Conservation (phyloP, 2,113 vertebrate genomes). For the Rallus limicola region DNA sequence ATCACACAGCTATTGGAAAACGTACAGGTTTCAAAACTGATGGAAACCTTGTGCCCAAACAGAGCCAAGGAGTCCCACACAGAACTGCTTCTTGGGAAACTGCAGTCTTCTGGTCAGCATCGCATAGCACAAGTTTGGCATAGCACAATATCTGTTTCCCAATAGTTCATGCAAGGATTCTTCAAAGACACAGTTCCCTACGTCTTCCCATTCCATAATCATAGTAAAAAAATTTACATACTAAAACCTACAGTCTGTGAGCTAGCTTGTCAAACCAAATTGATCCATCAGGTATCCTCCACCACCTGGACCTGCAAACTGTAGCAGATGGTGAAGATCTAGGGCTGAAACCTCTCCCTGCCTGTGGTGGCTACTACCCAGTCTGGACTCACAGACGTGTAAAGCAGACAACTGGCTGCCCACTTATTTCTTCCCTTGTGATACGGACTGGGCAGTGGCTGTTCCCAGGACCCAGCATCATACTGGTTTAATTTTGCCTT, state of each 20-base stretch:
- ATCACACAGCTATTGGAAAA: not conserved
- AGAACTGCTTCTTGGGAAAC: not conserved
- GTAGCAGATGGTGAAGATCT: not conserved
- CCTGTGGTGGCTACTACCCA: not conserved
- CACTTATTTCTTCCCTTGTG: not conserved
- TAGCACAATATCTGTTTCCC: not conserved
- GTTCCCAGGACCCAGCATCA: not conserved
- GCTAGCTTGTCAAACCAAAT: not conserved
- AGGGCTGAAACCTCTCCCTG: not conserved
- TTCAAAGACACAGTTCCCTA: not conserved
- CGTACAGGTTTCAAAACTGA: not conserved
- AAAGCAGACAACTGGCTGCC: rapidly evolving
- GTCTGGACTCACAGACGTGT: not conserved
- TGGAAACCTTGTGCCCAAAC: not conserved
- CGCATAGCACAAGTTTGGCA: rapidly evolving
- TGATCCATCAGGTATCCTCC: not conserved
- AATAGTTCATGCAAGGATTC: not conserved
- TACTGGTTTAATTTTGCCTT: not conserved
- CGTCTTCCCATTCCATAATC: not conserved
- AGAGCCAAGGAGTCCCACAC: not conserved
- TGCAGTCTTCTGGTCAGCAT: not conserved
- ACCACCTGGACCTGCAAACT: not conserved
- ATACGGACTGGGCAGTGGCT: rapidly evolving
- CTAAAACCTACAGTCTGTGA: not conserved
- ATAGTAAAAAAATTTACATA: not conserved